phyloP scores from a whole-genome alignment of 2,888 invertebrate species.

The Calephelis perditalis region DNA sequence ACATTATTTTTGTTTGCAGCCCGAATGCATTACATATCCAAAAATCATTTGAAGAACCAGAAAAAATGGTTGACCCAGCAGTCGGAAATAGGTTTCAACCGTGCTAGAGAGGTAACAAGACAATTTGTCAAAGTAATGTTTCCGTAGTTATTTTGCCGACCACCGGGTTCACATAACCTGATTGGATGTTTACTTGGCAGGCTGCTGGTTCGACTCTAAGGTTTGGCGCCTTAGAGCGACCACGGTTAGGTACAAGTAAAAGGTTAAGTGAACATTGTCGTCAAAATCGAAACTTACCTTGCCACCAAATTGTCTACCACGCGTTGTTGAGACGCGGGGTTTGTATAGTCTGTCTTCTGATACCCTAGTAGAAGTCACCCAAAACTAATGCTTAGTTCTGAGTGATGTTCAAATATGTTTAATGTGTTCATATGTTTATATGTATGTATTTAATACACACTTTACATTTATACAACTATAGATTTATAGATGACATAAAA shows the following conservation, averaged over 20 bases:
- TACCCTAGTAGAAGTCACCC: not conserved
- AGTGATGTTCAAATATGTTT: constrained; percentile 5
- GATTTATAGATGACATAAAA: no score
- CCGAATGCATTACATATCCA: constrained; percentile 58
- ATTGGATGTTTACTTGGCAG: constrained; percentile 37
- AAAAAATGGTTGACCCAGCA: constrained; percentile 50
- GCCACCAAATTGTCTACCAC: constrained; percentile 50
- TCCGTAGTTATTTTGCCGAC: constrained; percentile 52
- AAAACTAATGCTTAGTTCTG: not conserved
- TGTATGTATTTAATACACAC: not conserved
- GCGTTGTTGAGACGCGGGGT: constrained; percentile 45
- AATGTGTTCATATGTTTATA: not conserved
- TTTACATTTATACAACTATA: no score
- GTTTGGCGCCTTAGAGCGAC: constrained; percentile 22
- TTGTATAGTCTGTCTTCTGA: constrained; percentile 14
- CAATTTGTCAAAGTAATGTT: constrained; percentile 56
- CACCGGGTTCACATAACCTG: constrained; percentile 46
- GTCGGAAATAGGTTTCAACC: constrained; percentile 28
- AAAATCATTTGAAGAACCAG: constrained; percentile 56
- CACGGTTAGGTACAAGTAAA: constrained; percentile 44
- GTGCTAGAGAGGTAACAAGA: constrained; percentile 52
- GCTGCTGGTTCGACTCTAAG: constrained; percentile 33
- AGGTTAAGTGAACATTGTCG: constrained; percentile 55
- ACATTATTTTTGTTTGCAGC: constrained; percentile 48
- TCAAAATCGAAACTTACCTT: constrained; percentile 57